Conservation (phyloP, 92 coral and sea anemone species). For the Phenganax subtilis region DNA sequence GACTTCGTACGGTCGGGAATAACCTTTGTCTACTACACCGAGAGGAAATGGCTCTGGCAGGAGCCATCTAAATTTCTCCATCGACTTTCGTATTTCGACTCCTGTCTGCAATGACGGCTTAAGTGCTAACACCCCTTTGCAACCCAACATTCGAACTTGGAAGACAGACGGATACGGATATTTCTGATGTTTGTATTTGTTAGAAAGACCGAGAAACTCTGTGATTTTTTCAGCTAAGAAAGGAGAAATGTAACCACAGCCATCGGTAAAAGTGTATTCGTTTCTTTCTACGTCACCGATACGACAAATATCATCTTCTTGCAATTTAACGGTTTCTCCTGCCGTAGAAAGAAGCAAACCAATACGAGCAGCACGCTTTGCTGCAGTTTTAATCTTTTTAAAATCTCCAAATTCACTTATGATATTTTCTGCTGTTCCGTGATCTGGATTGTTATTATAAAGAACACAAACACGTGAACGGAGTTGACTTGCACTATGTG, state of each 20-base stretch:
- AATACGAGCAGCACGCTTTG: constrained; percentile 83
- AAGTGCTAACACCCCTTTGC: constrained; percentile 72
- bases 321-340: constrained; percentile 51
- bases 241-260: constrained; percentile 73
- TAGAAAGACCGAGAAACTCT: constrained; percentile 35
- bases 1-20: constrained; percentile 70
- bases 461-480: constrained; percentile 73
- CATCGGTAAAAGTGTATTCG: constrained; percentile 74
- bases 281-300: constrained; percentile 59
- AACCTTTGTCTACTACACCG: constrained; percentile 81
- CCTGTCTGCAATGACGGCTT: constrained; percentile 53
- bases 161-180: constrained; percentile 69
- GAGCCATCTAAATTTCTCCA: constrained; percentile 74
- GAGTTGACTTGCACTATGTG: constrained; percentile 78
- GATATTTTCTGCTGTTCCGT: constrained; percentile 60
- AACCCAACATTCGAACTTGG: constrained; percentile 79
- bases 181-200: constrained; percentile 50
- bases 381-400: constrained; percentile 57
- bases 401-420: constrained; percentile 69
- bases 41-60: constrained; percentile 68
- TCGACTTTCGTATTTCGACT: constrained; percentile 75
- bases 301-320: constrained; percentile 47
- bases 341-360: constrained; percentile 82
- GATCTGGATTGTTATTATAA: constrained; percentile 53
- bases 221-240: constrained; percentile 50